Evolutionary conservation across 2,888 invertebrate genomes (phyloP).

Genomic region (Tetanocera ferruginea): DNA sequence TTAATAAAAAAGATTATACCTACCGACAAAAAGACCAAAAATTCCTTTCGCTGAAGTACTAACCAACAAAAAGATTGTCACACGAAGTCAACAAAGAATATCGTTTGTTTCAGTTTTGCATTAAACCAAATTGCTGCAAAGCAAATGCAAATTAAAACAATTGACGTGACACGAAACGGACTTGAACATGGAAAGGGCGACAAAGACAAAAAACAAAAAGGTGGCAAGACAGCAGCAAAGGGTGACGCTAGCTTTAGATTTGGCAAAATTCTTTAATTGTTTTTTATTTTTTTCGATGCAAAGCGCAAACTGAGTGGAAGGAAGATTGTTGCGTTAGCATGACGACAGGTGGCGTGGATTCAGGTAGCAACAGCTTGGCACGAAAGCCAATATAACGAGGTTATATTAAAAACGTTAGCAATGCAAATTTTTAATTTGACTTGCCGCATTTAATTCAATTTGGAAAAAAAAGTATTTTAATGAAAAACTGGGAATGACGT

Average conservation of each 20-base stretch:
- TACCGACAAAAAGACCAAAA: too few species aligned
- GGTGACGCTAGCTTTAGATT: background rate
- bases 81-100: background rate
- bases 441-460: background rate
- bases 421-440: slow-evolving; percentile 17
- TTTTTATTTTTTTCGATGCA: slow-evolving; percentile 11
- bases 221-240: background rate
- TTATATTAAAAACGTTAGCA: slow-evolving; percentile 10
- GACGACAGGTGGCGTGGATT: background rate
- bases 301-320: background rate
- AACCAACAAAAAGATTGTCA: background rate
- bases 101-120: background rate
- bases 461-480: too few species aligned
- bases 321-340: background rate
- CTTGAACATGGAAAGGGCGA: background rate
- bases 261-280: slow-evolving; percentile 20
- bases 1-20: too few species aligned
- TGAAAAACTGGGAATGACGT: too few species aligned
- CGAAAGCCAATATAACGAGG: background rate
- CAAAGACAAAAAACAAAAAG: background rate
- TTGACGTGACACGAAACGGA: background rate
- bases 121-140: background rate
- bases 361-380: background rate
- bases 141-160: background rate
- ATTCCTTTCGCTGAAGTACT: too few species aligned